Conservation (phyloP, 92 coral and sea anemone genomes). For the Zoanthus sociatus region DNA sequence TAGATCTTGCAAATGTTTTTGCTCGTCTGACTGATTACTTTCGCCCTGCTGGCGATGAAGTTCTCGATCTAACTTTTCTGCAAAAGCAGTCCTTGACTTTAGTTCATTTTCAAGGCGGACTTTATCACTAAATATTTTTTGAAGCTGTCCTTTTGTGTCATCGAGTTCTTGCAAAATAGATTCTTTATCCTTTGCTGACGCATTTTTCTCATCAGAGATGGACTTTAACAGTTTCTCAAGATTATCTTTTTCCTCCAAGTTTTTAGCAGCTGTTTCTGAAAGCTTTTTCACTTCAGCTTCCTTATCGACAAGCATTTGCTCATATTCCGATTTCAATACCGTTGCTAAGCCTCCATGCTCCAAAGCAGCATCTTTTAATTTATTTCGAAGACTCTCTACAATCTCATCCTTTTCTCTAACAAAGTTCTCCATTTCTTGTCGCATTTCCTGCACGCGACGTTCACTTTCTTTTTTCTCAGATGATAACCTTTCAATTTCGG, state of each 20-base stretch:
- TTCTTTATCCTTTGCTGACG: constrained; percentile 54
- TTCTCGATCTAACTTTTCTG: constrained; percentile 69
- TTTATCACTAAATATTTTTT: constrained; percentile 44
- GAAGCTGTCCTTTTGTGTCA: constrained; percentile 57
- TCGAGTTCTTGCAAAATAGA: constrained; percentile 41
- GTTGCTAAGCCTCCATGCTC: constrained; percentile 59
- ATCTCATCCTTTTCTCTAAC: constrained; percentile 73
- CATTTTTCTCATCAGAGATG: constrained; percentile 52
- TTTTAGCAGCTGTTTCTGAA: constrained; percentile 7
- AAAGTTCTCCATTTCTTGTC: constrained; percentile 78
- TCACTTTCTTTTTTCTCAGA: constrained; percentile 83
- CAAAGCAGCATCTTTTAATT: constrained; percentile 52
- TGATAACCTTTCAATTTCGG: constrained; percentile 52
- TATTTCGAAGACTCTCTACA: constrained; percentile 58
- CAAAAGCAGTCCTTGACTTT: constrained; percentile 45
- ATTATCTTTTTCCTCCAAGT: constrained; percentile 32
- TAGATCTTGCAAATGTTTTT: constrained; percentile 50
- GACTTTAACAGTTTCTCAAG: constrained; percentile 55
- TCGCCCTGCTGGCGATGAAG: constrained; percentile 68
- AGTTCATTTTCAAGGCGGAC: constrained; percentile 61
- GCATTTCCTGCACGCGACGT: constrained; percentile 76
- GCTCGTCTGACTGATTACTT: constrained; percentile 63
- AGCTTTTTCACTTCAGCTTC: constrained; percentile 45
- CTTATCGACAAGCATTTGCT: constrained; percentile 57
- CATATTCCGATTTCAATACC: constrained; percentile 60